Percentiles rank a stretch among this genome's conserved stretches.
Conservation (phyloP, 2,888 invertebrate genomes). For the Acleris literana region DNA sequence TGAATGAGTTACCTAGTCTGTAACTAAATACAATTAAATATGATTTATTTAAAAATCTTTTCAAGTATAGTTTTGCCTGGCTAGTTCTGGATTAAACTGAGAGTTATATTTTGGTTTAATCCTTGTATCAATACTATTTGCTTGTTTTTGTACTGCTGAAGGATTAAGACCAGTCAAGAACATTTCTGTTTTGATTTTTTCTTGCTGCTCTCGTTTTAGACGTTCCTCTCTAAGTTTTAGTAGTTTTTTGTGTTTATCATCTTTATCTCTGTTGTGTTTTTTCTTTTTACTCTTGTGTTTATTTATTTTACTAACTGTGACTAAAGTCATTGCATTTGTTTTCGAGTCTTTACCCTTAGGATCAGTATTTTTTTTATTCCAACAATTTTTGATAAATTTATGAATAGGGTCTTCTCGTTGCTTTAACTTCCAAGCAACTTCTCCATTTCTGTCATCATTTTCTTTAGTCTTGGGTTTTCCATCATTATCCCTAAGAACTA, state of each 20-base stretch:
- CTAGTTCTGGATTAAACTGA: conserved; percentile 96
- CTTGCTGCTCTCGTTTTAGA: conserved; percentile 90
- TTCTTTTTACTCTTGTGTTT: conserved; percentile 38
- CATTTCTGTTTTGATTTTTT: conserved; percentile 87
- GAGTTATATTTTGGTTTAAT: conserved; percentile 95
- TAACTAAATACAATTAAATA: neutral
- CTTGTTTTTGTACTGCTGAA: conserved; percentile 42
- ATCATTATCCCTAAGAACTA: conserved; percentile 73
- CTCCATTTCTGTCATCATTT: conserved; percentile 77
- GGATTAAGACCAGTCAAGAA: conserved; percentile 87
- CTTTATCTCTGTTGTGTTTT: conserved; percentile 47
- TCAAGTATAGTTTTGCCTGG: conserved; percentile 88
- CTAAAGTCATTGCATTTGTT: conserved; percentile 43
- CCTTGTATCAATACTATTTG: conserved; percentile 49
- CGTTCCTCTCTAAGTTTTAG: conserved; percentile 90
- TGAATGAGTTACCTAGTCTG: no score
- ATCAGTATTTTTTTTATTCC: conserved; percentile 41
- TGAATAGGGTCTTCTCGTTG: conserved; percentile 88
- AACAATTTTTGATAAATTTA: conserved; percentile 84
- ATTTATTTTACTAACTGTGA: conserved; percentile 13
- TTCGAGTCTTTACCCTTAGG: conserved; percentile 37
- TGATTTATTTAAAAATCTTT: conserved; percentile 17
- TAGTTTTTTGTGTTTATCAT: conserved; percentile 72
- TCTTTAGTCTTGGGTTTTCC: conserved; percentile 66
- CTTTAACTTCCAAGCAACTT: conserved; percentile 87